Base-by-base conservation (phyloP, 1,140 invertebrate genomes). In the Drosophila triauraria region DNA sequence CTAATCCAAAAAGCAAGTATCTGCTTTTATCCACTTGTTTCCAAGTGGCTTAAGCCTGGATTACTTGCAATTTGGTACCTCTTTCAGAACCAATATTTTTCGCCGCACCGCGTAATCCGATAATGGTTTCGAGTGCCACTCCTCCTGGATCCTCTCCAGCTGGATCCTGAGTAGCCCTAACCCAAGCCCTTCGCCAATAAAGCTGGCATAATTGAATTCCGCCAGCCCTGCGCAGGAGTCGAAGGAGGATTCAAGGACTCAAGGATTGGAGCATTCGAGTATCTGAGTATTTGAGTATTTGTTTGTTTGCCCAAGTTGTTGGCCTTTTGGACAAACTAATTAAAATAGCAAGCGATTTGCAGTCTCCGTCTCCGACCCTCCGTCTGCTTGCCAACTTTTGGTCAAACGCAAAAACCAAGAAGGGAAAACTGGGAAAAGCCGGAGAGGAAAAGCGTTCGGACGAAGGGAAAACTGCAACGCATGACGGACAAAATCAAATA, bases 171-270 rank as follows among this genome's bases (percentile, higher is more conserved):
- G 43, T 27, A n/a, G 23, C 5, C 63, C 42, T 2, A 13, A 8
- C 32, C 25, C 23, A 27, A 20, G 20, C 20, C 20, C 42, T 63
- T 17, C 6, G n/a, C 75, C 78, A 82, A 86, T 86, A 75, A 78
- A 63, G 48, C 75, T 50, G 62, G 57, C 71, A 88, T 83, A 87
- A 87, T 82, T 88, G 80, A 88, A 77, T 88, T 77, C 71, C 60
- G 57, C 47, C 42, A 23, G 59, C 43, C 48, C 40, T 63, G 51
- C 20, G 20, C 47, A 27, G 56, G 38, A 64, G 47, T 42, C 12
- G 20, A 10, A 46, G 35, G 10, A 35, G 35, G 35, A 35, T 35
- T 35, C 35, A 38, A 35, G 35, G 35, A 35, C 8, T 12, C 35
- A 38, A 5, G 46, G 20, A 48, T 46, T 61, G 59, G 56, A 43